Evolutionary conservation across 2,113 vertebrate species (phyloP).

Genomic region (Onychorhynchus coronatus): DNA sequence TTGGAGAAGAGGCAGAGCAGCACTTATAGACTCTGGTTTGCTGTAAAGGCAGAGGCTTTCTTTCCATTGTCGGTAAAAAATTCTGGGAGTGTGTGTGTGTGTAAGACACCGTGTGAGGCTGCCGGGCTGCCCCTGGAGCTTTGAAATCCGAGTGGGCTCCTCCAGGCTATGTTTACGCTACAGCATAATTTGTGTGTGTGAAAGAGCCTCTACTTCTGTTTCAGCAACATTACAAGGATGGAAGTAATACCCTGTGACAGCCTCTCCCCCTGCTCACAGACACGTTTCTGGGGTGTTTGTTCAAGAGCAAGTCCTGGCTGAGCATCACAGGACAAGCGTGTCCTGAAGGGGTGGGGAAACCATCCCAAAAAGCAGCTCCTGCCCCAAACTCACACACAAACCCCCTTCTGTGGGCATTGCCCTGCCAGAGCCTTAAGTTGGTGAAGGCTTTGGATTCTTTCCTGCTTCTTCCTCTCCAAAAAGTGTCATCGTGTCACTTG

Average conservation of each 20-base stretch:
- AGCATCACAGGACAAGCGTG: fast-evolving
- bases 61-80: background rate
- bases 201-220: conserved; percentile 31
- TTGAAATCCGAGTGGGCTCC: conserved; percentile 56
- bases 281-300: background rate
- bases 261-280: background rate
- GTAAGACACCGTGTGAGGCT: background rate
- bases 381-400: background rate
- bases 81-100: background rate
- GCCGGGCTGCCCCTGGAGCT: background rate
- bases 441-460: background rate
- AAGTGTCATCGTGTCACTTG: background rate
- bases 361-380: background rate
- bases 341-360: fast-evolving
- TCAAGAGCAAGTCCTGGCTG: background rate
- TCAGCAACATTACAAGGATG: background rate
- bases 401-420: background rate
- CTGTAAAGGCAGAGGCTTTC: background rate
- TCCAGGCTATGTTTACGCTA: conserved; percentile 13
- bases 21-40: fast-evolving
- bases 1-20: background rate
- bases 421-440: background rate
- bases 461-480: background rate
- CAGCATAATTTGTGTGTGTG: conserved; percentile 1
- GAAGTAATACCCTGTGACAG: background rate